Conservation (phyloP, 2,113 vertebrate species). For the Chiloscyllium plagiosum region DNA sequence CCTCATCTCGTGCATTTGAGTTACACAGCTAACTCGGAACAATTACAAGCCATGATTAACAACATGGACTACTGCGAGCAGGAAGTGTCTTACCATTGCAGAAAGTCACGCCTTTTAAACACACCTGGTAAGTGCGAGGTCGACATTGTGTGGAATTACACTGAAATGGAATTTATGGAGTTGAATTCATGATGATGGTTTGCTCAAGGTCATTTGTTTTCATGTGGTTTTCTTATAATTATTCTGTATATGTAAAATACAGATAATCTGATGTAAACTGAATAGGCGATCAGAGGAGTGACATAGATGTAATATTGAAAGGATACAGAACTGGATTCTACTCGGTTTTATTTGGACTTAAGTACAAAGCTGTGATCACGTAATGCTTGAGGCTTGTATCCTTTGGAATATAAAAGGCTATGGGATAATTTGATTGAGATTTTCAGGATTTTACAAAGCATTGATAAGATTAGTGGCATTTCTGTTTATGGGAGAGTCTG, state of each 20-base stretch:
- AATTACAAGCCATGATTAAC: conserved; percentile 73
- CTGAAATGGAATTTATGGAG: neutral
- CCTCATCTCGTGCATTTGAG: conserved; percentile 70
- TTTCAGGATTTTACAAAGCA: neutral
- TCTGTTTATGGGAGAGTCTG: neutral
- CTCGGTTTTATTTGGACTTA: neutral
- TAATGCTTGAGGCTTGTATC: neutral
- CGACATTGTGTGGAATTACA: neutral
- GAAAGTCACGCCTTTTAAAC: conserved; percentile 81
- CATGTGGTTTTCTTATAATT: neutral
- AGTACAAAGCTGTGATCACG: neutral
- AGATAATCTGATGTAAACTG: no score
- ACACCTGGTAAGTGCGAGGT: conserved; percentile 65
- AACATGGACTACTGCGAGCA: conserved; percentile 83
- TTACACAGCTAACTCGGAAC: conserved; percentile 69
- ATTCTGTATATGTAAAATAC: no score
- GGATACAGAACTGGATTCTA: neutral
- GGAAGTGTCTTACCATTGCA: conserved; percentile 82
- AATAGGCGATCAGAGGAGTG: neutral
- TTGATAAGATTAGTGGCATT: neutral
- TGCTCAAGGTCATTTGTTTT: neutral
- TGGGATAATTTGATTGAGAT: neutral
- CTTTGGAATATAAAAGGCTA: neutral
- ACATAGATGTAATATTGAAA: neutral
- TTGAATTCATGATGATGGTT: neutral